Conservation (phyloP, 2,113 vertebrate genomes). For the Apteryx owenii region DNA sequence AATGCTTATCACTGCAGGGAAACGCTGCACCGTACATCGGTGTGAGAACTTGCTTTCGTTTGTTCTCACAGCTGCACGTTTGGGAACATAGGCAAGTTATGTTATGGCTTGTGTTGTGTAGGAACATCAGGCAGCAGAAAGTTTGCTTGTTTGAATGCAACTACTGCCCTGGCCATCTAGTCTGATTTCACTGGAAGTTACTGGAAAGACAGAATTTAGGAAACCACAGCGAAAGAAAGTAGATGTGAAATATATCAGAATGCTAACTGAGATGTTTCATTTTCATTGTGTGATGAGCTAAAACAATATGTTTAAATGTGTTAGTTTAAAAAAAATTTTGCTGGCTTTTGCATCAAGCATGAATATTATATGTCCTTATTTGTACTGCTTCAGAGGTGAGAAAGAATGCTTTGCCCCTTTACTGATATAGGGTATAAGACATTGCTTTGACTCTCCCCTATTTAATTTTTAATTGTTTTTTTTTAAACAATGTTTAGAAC, state of each 20-base stretch:
- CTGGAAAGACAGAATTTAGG: neutral
- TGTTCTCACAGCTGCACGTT: neutral
- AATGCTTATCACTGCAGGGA: neutral
- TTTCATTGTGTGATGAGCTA: neutral
- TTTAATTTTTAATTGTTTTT: neutral
- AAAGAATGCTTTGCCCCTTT: neutral
- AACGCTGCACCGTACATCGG: too few species aligned
- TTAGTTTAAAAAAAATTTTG: too few species aligned
- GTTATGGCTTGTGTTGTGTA: neutral
- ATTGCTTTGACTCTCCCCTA: neutral
- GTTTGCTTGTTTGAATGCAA: neutral
- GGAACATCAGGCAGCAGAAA: neutral
- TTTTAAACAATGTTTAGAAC: neutral
- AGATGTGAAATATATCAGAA: neutral
- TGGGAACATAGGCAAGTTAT: neutral
- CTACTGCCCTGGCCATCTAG: neutral
- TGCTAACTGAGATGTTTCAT: neutral
- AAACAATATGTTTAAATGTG: neutral
- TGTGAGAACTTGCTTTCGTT: neutral
- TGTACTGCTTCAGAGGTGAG: neutral
- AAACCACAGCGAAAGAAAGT: neutral
- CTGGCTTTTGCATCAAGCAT: neutral
- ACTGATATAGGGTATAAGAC: neutral
- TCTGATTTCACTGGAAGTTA: neutral
- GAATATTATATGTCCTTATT: neutral